Percentiles rank a stretch among this genome's conserved stretches.
Evolutionary conservation across 2,113 vertebrate genomes (phyloP).

Genomic region (Osmerus mordax): DNA sequence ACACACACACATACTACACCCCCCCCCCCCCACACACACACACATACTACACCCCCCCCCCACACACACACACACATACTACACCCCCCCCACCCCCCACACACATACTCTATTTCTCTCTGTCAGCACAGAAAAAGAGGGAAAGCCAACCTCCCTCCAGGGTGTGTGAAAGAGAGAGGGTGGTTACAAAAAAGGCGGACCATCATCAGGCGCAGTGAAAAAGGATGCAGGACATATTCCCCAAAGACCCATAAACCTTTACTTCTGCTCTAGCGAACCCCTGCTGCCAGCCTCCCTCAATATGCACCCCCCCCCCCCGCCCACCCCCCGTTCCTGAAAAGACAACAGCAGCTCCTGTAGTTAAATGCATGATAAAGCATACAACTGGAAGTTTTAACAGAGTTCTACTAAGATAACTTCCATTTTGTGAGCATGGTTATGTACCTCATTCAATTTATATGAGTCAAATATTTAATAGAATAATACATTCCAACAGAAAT

Average conservation of each 20-base stretch:
- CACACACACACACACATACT: no score
- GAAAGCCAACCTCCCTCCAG: no score
- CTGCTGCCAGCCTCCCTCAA: not conserved
- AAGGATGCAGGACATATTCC: no score
- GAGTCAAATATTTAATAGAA: constrained; percentile 38
- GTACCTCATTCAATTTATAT: constrained; percentile 38
- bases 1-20: no score
- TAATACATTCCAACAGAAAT: constrained; percentile 22
- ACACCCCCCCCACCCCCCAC: no score
- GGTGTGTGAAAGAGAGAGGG: no score
- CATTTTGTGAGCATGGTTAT: constrained; percentile 31
- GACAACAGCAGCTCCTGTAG: constrained; percentile 45
- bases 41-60: no score
- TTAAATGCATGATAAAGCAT: constrained; percentile 50
- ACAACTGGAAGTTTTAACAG: constrained; percentile 26
- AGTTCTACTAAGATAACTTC: constrained; percentile 40
- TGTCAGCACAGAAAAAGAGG: no score
- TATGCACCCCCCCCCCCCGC: not conserved
- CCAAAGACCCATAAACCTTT: constrained; percentile 23
- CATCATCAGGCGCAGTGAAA: no score
- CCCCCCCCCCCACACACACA: no score
- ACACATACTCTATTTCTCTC: no score
- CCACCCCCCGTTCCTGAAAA: constrained; percentile 24
- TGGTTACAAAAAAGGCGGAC: no score
- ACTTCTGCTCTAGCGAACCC: constrained; percentile 36